Percentiles rank a stretch among this genome's conserved stretches.
Conservation (phyloP, 2,797 vertebrate species). For the Anguilla anguilla region DNA sequence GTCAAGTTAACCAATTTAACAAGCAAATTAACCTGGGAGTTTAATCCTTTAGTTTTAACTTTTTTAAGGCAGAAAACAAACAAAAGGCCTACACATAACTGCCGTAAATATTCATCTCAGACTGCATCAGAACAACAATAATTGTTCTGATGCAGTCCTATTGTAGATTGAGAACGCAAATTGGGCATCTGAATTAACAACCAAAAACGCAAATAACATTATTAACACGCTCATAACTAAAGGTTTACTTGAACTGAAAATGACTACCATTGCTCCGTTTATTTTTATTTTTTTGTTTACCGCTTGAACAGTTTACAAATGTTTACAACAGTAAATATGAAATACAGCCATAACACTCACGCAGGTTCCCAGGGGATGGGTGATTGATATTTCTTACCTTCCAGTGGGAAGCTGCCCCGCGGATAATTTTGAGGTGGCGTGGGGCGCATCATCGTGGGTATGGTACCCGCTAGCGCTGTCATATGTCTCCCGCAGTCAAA, state of each 20-base stretch:
- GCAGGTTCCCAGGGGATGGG: background rate
- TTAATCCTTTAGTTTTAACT: background rate
- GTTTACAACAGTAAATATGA: background rate
- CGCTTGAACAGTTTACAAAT: background rate
- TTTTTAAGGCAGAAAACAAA: background rate
- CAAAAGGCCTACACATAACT: background rate
- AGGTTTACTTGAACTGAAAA: background rate
- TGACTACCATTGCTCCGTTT: background rate
- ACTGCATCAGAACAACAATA: background rate
- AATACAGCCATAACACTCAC: background rate
- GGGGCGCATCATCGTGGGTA: slow-evolving; percentile 95
- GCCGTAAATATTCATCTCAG: background rate
- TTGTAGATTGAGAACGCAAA: background rate
- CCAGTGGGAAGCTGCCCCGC: slow-evolving; percentile 89
- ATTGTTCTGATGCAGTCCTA: background rate
- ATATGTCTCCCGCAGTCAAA: slow-evolving; percentile 64
- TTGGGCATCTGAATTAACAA: background rate
- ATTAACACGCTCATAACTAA: too few relatives aligned
- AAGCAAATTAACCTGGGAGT: background rate
- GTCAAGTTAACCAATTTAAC: background rate
- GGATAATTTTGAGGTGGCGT: slow-evolving; percentile 92
- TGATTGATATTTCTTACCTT: slow-evolving; percentile 79
- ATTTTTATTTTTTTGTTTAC: background rate
- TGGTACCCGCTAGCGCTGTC: slow-evolving; percentile 88
- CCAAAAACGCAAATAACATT: background rate